phyloP scores from a whole-genome alignment of 2,797 vertebrate species.

The Euthynnus affinis region DNA sequence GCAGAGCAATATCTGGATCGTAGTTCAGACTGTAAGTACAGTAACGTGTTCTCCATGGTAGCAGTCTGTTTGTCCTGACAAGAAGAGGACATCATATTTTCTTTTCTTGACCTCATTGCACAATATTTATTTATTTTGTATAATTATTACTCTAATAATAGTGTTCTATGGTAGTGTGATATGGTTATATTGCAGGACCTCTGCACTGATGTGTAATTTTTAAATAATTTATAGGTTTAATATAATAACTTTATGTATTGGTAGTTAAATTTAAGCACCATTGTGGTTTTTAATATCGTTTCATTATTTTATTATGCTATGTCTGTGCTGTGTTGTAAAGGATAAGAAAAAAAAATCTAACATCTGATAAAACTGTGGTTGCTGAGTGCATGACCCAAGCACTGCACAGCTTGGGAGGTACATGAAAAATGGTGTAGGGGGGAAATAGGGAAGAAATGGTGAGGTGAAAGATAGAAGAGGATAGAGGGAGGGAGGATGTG shows the following conservation, averaged over 20 bases:
- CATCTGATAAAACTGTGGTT: slow-evolving; percentile 73
- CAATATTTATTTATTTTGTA: not conserved
- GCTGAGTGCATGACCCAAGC: slow-evolving; percentile 77
- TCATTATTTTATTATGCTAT: slow-evolving; percentile 14
- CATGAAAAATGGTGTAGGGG: slow-evolving; percentile 77
- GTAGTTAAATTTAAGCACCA: slow-evolving; percentile 18
- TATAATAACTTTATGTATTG: not conserved
- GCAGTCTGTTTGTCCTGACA: not conserved
- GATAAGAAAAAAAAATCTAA: slow-evolving; percentile 68
- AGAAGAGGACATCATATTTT: not conserved
- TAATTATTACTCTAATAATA: not conserved
- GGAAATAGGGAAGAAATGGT: slow-evolving; percentile 71
- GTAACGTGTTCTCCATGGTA: too few species aligned
- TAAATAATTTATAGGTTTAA: not conserved
- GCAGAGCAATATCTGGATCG: not conserved
- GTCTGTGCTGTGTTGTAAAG: slow-evolving; percentile 54
- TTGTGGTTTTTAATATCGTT: slow-evolving; percentile 22
- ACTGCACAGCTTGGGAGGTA: slow-evolving; percentile 77
- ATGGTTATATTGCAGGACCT: not conserved
- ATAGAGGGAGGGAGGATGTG: slow-evolving; percentile 68
- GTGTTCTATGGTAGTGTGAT: not conserved
- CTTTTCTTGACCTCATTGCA: not conserved
- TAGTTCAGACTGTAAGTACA: slow-evolving; percentile 11
- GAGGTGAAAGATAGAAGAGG: slow-evolving; percentile 71
- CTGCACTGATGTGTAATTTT: slow-evolving; percentile 1